These are phyloP conservation scores for Tiliacea citrago DNA, from an alignment of 2,888 invertebrate species.

Conservation along the genomic window DNA sequence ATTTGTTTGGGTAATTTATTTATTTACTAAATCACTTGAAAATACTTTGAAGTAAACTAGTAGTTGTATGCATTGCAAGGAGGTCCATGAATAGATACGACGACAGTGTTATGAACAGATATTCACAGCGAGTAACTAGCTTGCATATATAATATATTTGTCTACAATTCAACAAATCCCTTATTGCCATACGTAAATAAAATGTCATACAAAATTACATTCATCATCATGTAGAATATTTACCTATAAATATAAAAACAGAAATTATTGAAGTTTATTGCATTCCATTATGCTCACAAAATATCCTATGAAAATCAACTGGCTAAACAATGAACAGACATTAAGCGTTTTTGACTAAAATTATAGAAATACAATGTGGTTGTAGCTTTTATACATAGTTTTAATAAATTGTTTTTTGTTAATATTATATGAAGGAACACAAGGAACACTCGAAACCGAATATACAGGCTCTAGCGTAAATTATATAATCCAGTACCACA, in stretches of 20 bases:
- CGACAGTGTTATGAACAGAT: conserved; percentile 31
- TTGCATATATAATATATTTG: conserved; percentile 43
- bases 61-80: conserved; percentile 35
- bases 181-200: conserved; percentile 59
- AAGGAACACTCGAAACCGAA: conserved; percentile 48
- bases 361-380: conserved; percentile 7
- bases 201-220: conserved; percentile 63
- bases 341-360: conserved; percentile 42
- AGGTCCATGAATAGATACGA: conserved; percentile 16
- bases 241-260: conserved; percentile 63
- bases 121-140: conserved; percentile 38
- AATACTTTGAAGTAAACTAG: conserved; percentile 50
- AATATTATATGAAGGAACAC: conserved; percentile 49
- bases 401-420: too few species aligned
- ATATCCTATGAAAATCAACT: conserved; percentile 53
- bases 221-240: conserved; percentile 57
- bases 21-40: conserved; percentile 27
- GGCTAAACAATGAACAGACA: conserved; percentile 37
- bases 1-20: conserved; percentile 30
- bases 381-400: conserved; percentile 26
- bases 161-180: conserved; percentile 56
- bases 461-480: conserved; percentile 48
- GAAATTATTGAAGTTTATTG: conserved; percentile 59
- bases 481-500: conserved; percentile 46
- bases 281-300: conserved; percentile 58